Conservation (phyloP, 2,113 vertebrate species). For the Craseonycteris thonglongyai region DNA sequence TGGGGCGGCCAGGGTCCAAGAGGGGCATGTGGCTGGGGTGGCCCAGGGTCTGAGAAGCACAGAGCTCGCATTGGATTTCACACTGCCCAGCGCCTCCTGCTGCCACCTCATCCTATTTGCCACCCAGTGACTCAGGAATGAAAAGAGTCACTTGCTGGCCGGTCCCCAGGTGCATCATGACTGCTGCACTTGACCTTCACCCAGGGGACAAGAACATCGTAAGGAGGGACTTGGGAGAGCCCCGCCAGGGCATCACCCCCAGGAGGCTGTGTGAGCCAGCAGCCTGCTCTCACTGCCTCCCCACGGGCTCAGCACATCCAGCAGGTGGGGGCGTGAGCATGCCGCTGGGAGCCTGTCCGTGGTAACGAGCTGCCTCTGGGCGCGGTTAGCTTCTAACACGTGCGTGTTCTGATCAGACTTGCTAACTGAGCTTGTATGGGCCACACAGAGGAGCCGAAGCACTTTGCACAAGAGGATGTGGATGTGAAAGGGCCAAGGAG, state of each 20-base stretch:
- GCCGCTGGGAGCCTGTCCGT: no score
- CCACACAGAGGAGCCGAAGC: fast-evolving
- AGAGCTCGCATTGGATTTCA: fast-evolving
- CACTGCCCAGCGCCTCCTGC: fast-evolving
- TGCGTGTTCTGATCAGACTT: fast-evolving
- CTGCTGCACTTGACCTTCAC: neutral
- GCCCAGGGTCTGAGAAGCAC: neutral
- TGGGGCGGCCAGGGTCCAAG: neutral
- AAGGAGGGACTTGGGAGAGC: neutral
- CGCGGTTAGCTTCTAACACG: no score
- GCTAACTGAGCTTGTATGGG: no score
- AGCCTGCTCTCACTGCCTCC: fast-evolving
- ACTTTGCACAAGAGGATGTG: fast-evolving
- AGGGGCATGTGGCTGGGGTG: neutral
- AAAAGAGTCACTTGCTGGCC: fast-evolving
- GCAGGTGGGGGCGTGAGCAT: fast-evolving
- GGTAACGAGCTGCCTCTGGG: no score
- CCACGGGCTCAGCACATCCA: fast-evolving
- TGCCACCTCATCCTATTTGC: fast-evolving
- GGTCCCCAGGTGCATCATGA: fast-evolving
- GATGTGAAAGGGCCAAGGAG: fast-evolving
- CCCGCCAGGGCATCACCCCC: fast-evolving
- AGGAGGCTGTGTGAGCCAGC: neutral
- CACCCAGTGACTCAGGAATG: fast-evolving
- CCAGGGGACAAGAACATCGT: neutral